phyloP scores from a whole-genome alignment of 2,797 vertebrate species.

The Cirrhinus molitorella region DNA sequence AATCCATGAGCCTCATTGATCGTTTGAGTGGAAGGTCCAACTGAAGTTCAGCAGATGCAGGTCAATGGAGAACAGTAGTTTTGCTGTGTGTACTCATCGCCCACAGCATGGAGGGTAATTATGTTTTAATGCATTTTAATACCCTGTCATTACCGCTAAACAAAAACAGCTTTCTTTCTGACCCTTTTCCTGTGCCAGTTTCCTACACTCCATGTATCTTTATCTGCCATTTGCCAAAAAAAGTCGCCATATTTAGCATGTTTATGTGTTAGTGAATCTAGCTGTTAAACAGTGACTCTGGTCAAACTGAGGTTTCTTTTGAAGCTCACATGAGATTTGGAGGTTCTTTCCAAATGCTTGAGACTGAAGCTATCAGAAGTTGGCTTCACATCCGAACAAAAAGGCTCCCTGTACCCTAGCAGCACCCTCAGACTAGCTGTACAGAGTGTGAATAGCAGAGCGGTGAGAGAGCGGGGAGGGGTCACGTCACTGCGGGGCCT shows the following conservation, averaged over 20 bases:
- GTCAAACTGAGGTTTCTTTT: conserved; percentile 5
- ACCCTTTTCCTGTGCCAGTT: conserved; percentile 31
- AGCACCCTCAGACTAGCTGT: conserved; percentile 21
- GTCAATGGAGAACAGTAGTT: conserved; percentile 49
- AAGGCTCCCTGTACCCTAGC: conserved; percentile 30
- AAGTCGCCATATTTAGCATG: conserved; percentile 44
- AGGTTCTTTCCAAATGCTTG: neutral
- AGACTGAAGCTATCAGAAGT: neutral
- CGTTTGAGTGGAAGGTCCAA: conserved; percentile 20
- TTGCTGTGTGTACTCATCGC: conserved; percentile 41
- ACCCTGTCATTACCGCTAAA: conserved; percentile 66
- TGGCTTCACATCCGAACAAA: conserved; percentile 6
- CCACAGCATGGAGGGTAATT: conserved; percentile 61
- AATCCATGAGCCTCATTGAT: conserved; percentile 45
- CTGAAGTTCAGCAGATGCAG: conserved; percentile 36
- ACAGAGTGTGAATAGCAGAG: conserved; percentile 39
- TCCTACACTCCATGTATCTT: conserved; percentile 32
- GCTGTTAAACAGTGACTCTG: neutral
- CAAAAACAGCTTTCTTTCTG: conserved; percentile 75
- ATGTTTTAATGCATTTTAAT: conserved; percentile 70
- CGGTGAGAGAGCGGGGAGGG: conserved; percentile 29
- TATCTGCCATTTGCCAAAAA: conserved; percentile 49
- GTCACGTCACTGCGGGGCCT: conserved; percentile 68
- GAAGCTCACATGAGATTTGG: conserved; percentile 5
- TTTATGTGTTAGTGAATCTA: neutral